These are phyloP conservation scores for Montipora cactus DNA, from an alignment of 64 coral and sea anemone species.

Conservation along the genomic window DNA sequence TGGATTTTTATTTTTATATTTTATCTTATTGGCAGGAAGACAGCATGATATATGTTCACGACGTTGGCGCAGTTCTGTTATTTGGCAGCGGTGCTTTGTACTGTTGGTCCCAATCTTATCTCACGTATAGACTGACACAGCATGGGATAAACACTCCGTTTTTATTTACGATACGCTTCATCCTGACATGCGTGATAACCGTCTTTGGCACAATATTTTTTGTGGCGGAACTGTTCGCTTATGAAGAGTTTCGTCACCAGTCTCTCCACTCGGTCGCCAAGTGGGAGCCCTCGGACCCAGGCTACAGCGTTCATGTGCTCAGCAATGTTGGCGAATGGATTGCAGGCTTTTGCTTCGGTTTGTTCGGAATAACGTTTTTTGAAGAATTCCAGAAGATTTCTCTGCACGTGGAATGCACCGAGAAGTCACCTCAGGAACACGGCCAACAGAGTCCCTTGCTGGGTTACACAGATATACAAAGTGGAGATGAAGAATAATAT, in stretches of 20 bases:
- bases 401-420: conserved; percentile 74
- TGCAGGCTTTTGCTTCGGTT: conserved; percentile 81
- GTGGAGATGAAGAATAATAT: background rate
- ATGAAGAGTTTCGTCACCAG: conserved; percentile 86
- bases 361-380: conserved; percentile 89
- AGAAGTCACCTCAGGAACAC: conserved; percentile 21
- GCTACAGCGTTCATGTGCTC: conserved; percentile 92
- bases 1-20: background rate
- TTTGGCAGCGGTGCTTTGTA: conserved; percentile 86
- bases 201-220: conserved; percentile 93
- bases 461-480: conserved; percentile 6
- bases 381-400: conserved; percentile 87
- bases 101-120: conserved; percentile 82
- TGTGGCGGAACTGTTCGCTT: conserved; percentile 85
- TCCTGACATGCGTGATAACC: conserved; percentile 79
- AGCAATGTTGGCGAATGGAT: conserved; percentile 93
- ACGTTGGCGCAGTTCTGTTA: conserved; percentile 87
- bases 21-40: conserved; percentile 64
- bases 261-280: conserved; percentile 78
- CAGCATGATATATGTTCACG: conserved; percentile 90
- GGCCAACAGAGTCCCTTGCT: conserved; percentile 6
- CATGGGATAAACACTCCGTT: conserved; percentile 61
- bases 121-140: conserved; percentile 82
- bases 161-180: conserved; percentile 82
- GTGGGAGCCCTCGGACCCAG: conserved; percentile 94